These are phyloP conservation scores for Lithophane leautieri DNA, from an alignment of 2,888 invertebrate species.

Conservation along the genomic window DNA sequence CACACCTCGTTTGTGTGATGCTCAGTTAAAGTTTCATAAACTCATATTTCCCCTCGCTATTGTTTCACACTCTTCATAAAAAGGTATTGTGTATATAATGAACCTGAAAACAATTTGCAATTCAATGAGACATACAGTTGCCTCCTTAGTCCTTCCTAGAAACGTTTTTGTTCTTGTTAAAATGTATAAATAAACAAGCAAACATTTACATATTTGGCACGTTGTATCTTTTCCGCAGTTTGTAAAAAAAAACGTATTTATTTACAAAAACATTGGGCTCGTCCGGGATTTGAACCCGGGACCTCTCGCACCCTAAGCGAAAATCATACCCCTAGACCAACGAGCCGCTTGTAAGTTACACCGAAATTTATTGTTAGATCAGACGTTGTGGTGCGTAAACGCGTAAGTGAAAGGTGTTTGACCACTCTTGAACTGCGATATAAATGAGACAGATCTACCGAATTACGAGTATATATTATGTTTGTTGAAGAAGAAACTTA, in stretches of 20 bases:
- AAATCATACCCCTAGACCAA: slow-evolving; percentile 91
- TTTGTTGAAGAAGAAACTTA: too few relatives aligned
- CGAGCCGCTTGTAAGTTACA: slow-evolving; percentile 75
- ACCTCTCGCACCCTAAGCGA: slow-evolving; percentile 91
- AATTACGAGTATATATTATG: too few relatives aligned
- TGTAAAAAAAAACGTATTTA: background rate
- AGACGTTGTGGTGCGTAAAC: slow-evolving; percentile 26
- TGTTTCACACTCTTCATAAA: slow-evolving; percentile 58
- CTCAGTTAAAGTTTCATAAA: slow-evolving; percentile 27
- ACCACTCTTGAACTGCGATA: slow-evolving; percentile 28
- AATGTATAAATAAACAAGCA: slow-evolving; percentile 29
- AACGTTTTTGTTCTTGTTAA: slow-evolving; percentile 26
- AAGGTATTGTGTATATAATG: slow-evolving; percentile 66
- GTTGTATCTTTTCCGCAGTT: background rate
- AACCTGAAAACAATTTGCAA: slow-evolving; percentile 67
- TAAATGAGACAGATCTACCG: background rate
- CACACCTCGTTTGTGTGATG: background rate
- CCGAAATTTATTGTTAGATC: slow-evolving; percentile 64
- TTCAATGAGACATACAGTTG: slow-evolving; percentile 62
- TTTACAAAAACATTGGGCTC: slow-evolving; percentile 81
- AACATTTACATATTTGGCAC: slow-evolving; percentile 23
- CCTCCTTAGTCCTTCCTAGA: slow-evolving; percentile 23
- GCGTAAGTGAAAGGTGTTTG: slow-evolving; percentile 71
- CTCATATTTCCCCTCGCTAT: slow-evolving; percentile 35
- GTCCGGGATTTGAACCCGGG: slow-evolving; percentile 91